Evolutionary conservation across 2,113 vertebrate genomes (phyloP).

Genomic region (Cyphomyrus plagiostoma): DNA sequence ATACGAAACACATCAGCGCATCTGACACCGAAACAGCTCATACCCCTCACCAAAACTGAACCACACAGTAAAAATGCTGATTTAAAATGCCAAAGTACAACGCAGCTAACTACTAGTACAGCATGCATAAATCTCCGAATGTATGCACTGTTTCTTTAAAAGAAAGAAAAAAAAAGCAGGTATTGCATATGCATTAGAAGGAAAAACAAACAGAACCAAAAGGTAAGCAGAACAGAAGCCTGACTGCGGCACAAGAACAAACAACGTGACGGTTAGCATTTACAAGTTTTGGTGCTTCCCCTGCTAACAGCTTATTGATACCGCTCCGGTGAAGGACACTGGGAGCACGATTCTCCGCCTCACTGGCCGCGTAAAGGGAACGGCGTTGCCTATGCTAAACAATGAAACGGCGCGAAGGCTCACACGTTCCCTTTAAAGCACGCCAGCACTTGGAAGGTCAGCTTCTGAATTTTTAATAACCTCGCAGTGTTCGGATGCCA

Average conservation of each 20-base stretch:
- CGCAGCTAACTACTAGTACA: not conserved
- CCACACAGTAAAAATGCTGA: not conserved
- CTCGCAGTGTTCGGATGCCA: not conserved
- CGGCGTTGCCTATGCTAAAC: not conserved
- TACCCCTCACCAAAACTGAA: not conserved
- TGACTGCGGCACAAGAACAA: not conserved
- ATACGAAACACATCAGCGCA: not conserved
- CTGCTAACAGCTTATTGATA: not conserved
- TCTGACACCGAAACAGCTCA: not conserved
- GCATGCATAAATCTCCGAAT: not conserved
- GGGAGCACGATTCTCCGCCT: not conserved
- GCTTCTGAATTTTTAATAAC: not conserved
- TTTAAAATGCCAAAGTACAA: not conserved
- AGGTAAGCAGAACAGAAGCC: not conserved
- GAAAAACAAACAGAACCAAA: not conserved
- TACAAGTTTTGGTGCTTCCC: not conserved
- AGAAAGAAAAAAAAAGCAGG: not conserved
- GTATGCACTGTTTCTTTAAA: not conserved
- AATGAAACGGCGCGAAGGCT: not conserved
- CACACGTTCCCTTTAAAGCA: not conserved
- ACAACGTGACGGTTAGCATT: not conserved
- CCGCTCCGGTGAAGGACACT: not conserved
- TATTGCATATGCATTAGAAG: not conserved
- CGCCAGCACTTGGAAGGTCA: not conserved
- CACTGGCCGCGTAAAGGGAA: not conserved